These are phyloP conservation scores for Rhodinocichla rosea DNA, from an alignment of 2,113 vertebrate species.

Conservation along the genomic window DNA sequence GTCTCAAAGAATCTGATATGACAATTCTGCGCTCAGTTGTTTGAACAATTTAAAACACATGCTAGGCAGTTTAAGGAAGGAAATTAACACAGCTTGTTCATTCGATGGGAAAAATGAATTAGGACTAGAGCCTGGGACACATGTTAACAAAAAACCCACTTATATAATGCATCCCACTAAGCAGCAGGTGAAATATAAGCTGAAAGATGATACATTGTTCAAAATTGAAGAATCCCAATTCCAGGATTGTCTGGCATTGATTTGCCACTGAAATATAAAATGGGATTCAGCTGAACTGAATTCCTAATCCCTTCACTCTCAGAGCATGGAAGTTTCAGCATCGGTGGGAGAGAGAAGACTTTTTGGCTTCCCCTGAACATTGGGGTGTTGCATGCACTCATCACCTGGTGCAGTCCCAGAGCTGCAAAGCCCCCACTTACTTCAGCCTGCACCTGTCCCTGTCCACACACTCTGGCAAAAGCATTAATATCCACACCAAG, in stretches of 20 bases:
- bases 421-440: not conserved
- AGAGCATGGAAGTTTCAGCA: not conserved
- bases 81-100: not conserved
- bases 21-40: not conserved
- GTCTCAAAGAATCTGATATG: not conserved
- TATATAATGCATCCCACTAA: not conserved
- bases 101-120: not conserved
- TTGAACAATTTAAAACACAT: conserved; percentile 30
- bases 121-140: not conserved
- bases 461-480: not conserved
- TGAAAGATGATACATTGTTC: conserved; percentile 1
- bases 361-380: not conserved
- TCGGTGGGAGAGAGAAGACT: not conserved
- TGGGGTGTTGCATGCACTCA: not conserved
- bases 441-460: not conserved
- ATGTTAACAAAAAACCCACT: conserved; percentile 27
- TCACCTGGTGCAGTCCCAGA: not conserved
- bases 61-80: not conserved
- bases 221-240: not conserved
- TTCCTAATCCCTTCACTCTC: not conserved
- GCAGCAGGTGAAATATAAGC: conserved; percentile 38
- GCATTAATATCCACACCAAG: not conserved
- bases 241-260: not conserved
- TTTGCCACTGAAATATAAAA: conserved; percentile 16
- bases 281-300: not conserved